Evolutionary conservation across 2,797 vertebrate genomes (phyloP), one percentile per base, ranked within the genome.

Genomic region (Nannoperca australis): DNA sequence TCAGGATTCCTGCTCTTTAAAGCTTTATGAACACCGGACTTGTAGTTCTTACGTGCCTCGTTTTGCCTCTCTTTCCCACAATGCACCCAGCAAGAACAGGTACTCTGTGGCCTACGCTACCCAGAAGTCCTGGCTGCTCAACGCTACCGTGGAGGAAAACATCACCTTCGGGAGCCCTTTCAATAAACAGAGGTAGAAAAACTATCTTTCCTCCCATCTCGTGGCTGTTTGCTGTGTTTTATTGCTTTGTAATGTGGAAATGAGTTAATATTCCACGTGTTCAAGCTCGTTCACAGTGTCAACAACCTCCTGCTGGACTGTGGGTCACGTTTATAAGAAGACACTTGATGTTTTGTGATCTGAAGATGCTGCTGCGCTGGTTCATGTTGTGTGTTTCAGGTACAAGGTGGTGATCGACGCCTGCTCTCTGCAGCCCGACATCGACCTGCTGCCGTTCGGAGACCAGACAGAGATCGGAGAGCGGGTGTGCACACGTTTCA

Each of bases 401-500:
- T 99, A 99, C 91, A 99, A 98, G 93, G 96, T 96, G 0, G 98
- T 99, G 78, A 99, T 98, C 10, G 98, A 99, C 9, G 97, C 98
- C 3, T 99, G 98, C 81, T 99, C 97, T 49, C 96, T 99, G 85
- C 98, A 99, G 90, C 98, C 97, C 11, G 98, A 99, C 86, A 98
- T 99, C 22, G 98, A 99, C 84, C 95, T 99, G 72, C 89, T 99
- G 82, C 98, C 98, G 0, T 99, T 99, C 73, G 97, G 98, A 84
- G 98, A 99, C 90, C 98, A 99, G 88, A 99, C 98, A 9, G 98
- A 99, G 94, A 99, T 99, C n/a, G 98, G 98, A 94, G 98, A 99
- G 89, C 91, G 98, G 95, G 98, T 99, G 87, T 87, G 68, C 5
- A n/a, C 18, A 12, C 24, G 0, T 7, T 59, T 27, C 32, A n/a